Conservation (phyloP, 2,113 vertebrate species). For the Tragelaphus buxtoni region DNA sequence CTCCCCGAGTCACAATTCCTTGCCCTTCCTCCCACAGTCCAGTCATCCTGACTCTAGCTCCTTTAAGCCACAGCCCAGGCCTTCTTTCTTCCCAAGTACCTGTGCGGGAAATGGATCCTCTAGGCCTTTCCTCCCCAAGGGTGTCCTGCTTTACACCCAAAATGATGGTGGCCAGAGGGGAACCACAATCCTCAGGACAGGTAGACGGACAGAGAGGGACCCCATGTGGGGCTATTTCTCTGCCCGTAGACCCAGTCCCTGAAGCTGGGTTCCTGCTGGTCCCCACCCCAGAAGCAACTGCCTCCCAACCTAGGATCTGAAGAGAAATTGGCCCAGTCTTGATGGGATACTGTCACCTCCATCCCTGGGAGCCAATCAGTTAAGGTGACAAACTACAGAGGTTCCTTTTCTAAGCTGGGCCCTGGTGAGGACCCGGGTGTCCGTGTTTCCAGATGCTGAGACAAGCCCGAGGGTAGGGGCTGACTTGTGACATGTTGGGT, state of each 20-base stretch:
- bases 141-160: not conserved
- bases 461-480: not conserved
- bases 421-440: not conserved
- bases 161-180: not conserved
- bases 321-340: not conserved
- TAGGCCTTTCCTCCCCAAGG: not conserved
- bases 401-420: not conserved
- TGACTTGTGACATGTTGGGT: not conserved
- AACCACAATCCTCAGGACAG: not conserved
- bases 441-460: not conserved
- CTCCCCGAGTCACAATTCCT: not conserved
- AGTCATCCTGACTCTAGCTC: not conserved
- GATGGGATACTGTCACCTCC: not conserved
- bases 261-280: not conserved
- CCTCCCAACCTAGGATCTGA: not conserved
- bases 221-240: not conserved
- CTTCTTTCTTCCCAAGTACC: not conserved
- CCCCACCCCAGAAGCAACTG: not conserved
- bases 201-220: not conserved
- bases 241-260: not conserved
- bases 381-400: not conserved
- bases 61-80: not conserved
- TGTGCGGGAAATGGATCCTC: not conserved
- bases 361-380: not conserved
- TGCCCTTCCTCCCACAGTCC: not conserved